Evolutionary conservation across 37 sponge, comb jelly and placozoan genomes (phyloP).

Genomic region (Beroe ovata): DNA sequence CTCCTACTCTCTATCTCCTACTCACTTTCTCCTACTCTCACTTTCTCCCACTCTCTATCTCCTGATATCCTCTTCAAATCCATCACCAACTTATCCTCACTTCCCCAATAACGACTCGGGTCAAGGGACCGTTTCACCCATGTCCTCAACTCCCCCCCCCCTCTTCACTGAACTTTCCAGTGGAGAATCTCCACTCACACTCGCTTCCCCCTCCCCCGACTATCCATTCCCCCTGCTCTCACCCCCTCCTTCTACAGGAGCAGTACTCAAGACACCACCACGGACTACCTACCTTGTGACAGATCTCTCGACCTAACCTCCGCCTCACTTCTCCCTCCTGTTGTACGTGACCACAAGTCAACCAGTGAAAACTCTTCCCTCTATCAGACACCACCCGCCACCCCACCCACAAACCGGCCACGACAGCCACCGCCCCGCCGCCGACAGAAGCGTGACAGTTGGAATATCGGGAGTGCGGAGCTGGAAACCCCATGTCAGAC

Average conservation of each 20-base stretch:
- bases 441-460: constrained; percentile 43
- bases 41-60: no score
- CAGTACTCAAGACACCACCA: constrained; percentile 43
- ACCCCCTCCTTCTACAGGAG: constrained; percentile 15
- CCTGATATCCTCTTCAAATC: no score
- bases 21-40: no score
- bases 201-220: no score
- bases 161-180: no score
- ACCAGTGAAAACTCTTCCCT: constrained; percentile 47
- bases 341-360: background rate
- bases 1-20: no score
- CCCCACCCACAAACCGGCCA: constrained; percentile 57
- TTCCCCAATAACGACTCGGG: no score
- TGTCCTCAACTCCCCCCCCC: no score
- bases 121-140: no score
- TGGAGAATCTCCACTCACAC: no score
- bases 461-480: constrained; percentile 51
- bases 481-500: background rate
- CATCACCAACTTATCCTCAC: no score
- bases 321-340: background rate
- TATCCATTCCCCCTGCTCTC: background rate
- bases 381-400: constrained; percentile 39
- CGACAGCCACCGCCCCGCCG: constrained; percentile 25
- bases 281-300: background rate
- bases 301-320: background rate